phyloP scores from a whole-genome alignment of 2,888 invertebrate genomes.

The Gandaritis pyraliata region DNA sequence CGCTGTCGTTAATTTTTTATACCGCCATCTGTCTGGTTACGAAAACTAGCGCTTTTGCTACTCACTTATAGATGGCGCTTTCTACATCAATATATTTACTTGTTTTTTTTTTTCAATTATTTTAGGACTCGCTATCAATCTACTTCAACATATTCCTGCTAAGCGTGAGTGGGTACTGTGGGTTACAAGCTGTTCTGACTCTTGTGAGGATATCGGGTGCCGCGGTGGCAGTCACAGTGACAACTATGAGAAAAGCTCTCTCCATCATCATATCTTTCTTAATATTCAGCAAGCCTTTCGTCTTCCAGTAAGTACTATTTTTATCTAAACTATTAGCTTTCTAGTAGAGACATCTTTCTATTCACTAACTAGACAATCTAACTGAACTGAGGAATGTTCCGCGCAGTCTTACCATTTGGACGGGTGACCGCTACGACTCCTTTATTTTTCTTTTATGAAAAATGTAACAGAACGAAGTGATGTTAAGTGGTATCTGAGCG shows the following conservation, averaged over 20 bases:
- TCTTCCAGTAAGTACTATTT: conserved; percentile 89
- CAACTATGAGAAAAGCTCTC: conserved; percentile 95
- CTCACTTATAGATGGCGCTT: conserved; percentile 4
- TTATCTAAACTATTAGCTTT: neutral
- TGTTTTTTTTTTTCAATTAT: neutral
- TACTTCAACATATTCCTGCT: conserved; percentile 95
- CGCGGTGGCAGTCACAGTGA: conserved; percentile 96
- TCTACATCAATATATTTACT: neutral
- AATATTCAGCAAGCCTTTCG: conserved; percentile 97
- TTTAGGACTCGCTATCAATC: conserved; percentile 88
- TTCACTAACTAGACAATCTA: too few species aligned
- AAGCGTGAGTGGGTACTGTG: conserved; percentile 95
- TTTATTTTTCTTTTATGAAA: too few species aligned
- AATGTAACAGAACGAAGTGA: too few species aligned
- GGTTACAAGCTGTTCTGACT: conserved; percentile 96
- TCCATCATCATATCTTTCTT: conserved; percentile 97
- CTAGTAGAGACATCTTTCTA: too few species aligned
- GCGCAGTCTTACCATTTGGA: too few species aligned
- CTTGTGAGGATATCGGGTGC: conserved; percentile 95
- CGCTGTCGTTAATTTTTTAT: too few species aligned
- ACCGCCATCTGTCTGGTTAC: too few species aligned
- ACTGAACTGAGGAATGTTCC: too few species aligned
- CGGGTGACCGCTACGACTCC: too few species aligned
- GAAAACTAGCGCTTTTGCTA: neutral
- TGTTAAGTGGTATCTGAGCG: too few species aligned